Conservation (phyloP, 30 jellyfish, hydroid and myxozoan species). For the Rhopilema esculentum region DNA sequence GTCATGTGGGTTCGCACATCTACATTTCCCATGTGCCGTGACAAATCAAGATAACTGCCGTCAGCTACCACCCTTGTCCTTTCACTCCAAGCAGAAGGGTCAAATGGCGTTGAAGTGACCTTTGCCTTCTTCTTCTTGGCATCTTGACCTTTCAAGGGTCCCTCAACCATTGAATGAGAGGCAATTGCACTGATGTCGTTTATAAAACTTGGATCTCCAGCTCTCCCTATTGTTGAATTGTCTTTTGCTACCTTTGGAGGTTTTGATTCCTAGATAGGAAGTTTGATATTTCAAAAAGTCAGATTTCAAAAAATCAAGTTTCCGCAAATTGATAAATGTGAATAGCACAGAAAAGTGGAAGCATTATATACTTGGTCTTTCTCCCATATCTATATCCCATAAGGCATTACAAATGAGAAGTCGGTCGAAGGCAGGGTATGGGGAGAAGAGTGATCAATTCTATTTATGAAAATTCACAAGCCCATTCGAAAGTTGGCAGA, state of each 20-base stretch:
- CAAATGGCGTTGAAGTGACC: constrained; percentile 76
- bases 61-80: constrained; percentile 58
- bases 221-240: neutral
- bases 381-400: too few relatives aligned
- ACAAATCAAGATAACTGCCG: constrained; percentile 59
- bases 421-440: too few relatives aligned
- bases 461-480: too few relatives aligned
- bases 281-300: neutral
- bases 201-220: constrained; percentile 40
- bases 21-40: constrained; percentile 14
- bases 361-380: too few relatives aligned
- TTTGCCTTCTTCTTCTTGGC: constrained; percentile 42
- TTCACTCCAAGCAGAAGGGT: constrained; percentile 57
- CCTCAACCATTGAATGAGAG: constrained; percentile 31
- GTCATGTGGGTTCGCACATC: constrained; percentile 1
- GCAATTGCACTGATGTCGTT: constrained; percentile 72
- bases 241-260: constrained; percentile 4
- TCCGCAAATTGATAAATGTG: too few relatives aligned
- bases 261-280: constrained; percentile 4
- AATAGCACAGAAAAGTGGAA: too few relatives aligned
- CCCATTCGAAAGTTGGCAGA: too few relatives aligned
- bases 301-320: too few relatives aligned
- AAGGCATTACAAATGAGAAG: too few relatives aligned
- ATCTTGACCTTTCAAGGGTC: constrained; percentile 46
- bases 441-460: too few relatives aligned